Evolutionary conservation across 2,888 invertebrate genomes (phyloP), one percentile per base, ranked within the genome.

Genomic region (Protodeltote pygarga): DNA sequence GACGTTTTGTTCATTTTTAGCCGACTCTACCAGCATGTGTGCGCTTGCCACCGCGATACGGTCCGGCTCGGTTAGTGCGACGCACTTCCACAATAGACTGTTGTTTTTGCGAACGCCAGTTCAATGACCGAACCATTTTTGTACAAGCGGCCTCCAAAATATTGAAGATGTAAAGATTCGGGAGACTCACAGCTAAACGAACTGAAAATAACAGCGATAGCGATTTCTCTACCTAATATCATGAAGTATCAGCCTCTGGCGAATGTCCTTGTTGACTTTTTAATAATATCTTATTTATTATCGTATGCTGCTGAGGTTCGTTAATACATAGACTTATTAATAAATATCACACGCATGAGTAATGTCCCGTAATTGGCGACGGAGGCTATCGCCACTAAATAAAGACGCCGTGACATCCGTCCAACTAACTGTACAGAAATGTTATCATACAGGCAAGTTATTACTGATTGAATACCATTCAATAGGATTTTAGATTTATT

Each of bases 331-430:
- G 66, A 64, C 75, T 79, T 83, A 83, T 85, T 80, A 83, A 85
- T 87, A 83, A 83, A 77, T 83, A 83, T 82, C 77, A 83, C 82
- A 87, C 83, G 85, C 71, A 74, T 87, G 84, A 86, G 80, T 86
- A 86, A 88, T 87, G 84, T 68, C 68, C 87, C 86, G 67, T 90
- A 90, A 87, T 89, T 87, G 90, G 89, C 67, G 77, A 79, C 87
- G 81, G 79, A 79, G 80, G 83, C 83, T 87, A 87, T 89, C 87
- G 82, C 79, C 75, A 78, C 75, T 71, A 78, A 86, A 81, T 85
- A 77, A 86, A 83, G 79, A 80, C 83, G 73, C 77, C 89, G 89
- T 89, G 90, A 89, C 89, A 89, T 89, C 90, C 90, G 90, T 76
- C 33, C 65, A 61, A 53, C 67, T 86, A 85, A 87, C 88, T 81